Evolutionary conservation across 2,113 vertebrate genomes (phyloP).

Genomic region (Hyperopisus bebe): DNA sequence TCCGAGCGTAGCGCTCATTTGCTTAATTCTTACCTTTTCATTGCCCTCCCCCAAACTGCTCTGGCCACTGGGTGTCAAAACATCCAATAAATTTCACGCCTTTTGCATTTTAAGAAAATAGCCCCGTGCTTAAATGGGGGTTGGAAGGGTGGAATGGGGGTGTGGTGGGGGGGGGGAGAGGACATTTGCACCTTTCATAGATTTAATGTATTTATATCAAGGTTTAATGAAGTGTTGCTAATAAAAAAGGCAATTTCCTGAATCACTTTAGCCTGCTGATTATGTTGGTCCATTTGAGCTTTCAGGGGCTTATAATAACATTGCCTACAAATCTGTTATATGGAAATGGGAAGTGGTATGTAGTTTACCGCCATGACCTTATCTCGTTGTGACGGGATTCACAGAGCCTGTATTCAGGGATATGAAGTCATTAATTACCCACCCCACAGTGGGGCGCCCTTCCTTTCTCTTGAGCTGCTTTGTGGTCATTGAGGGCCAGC

Average conservation of each 20-base stretch:
- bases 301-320: conserved; percentile 39
- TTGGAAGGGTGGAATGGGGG: background rate
- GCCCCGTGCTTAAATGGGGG: background rate
- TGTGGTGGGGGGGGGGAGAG: background rate
- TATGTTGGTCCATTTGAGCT: conserved; percentile 42
- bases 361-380: conserved; percentile 41
- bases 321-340: conserved; percentile 40
- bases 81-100: conserved; percentile 51
- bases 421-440: conserved; percentile 44
- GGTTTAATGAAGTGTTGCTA: conserved; percentile 51
- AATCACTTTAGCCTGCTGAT: conserved; percentile 47
- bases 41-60: conserved; percentile 33
- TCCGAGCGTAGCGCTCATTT: conserved; percentile 55
- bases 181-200: conserved; percentile 42
- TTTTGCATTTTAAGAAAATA: conserved; percentile 33
- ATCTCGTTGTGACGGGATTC: conserved; percentile 27
- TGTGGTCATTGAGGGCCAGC: background rate
- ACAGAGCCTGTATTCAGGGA: conserved; percentile 27
- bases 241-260: conserved; percentile 50
- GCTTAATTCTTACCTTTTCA: conserved; percentile 61
- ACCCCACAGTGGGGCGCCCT: background rate
- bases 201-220: conserved; percentile 52
- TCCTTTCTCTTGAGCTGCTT: background rate
- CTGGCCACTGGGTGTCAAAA: conserved; percentile 32
- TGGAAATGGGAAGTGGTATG: conserved; percentile 48